Evolutionary conservation across 2,113 vertebrate species (phyloP), one percentile per base, ranked within the genome.

Genomic region (Axis porcinus): DNA sequence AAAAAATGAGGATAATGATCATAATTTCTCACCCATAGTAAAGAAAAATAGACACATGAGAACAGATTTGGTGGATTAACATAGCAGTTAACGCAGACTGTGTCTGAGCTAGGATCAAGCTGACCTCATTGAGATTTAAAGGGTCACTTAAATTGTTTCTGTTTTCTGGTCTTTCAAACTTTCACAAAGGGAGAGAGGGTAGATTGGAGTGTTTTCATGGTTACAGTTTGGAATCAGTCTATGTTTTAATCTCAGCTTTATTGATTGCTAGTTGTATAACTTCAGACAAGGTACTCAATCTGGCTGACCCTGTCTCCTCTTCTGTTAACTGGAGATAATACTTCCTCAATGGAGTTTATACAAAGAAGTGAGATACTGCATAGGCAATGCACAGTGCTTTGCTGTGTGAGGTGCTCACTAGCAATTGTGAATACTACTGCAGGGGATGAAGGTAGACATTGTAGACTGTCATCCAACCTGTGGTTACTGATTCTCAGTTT

Each of bases 21-120:
- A 64, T 79, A 97, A 94, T 82, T 96, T 94, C 88, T 89, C 70
- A 94, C 47, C 17, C 50, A 93, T 6, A n/a, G 40, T 7, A 25
- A 58, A 78, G 76, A 89, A 96, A 95, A 96, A 94, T 5, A 84
- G 40, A 95, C 21, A 45, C 2, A 43, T 14, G 28, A 96, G 50
- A 79, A 50, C 6, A 27, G 64, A 67, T 67, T 40, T 90, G 23
- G 45, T 95, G 54, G 87, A 96, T 85, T 92, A 95, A 97, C 58
- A 47, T 2, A 87, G 45, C 36, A 94, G 45, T 88, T 92, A 86
- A 78, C 62, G 50, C 58, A 23, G 4, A 50, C 19, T 47, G 23
- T 70, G 62, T 88, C 45, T 93, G 50, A 85, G 45, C 9, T 50
- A 82, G 7, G 14, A 85, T 79, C 55, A n/a, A 28, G 43, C 5